Percentiles rank a stretch among this genome's conserved stretches.
phyloP scores from a whole-genome alignment of 2,797 vertebrate genomes.

The Hemitrygon akajei region DNA sequence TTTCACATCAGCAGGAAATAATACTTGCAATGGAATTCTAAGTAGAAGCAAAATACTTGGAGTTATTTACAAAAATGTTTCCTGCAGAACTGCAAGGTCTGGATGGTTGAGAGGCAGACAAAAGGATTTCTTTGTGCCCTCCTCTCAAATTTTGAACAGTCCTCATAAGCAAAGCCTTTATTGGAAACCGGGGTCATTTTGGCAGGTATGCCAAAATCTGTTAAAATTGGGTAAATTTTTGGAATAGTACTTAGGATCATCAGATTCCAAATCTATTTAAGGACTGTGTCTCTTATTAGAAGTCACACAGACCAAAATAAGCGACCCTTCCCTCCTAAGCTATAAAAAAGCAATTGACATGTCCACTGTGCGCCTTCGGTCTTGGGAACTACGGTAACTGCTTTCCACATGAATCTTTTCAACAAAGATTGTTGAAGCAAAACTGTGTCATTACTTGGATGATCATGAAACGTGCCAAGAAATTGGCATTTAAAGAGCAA shows the following conservation, averaged over 20 bases:
- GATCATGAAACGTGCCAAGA: not conserved
- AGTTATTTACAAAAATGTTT: not conserved
- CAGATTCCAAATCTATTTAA: not conserved
- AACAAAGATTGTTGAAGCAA: not conserved
- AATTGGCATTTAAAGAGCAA: not conserved
- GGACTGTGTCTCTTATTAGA: not conserved
- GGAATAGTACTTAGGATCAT: not conserved
- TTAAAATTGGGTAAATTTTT: not conserved
- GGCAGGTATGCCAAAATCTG: not conserved
- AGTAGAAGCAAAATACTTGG: not conserved
- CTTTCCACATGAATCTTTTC: not conserved
- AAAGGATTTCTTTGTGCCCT: not conserved
- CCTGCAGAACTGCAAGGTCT: not conserved
- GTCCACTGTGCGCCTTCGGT: too few species aligned
- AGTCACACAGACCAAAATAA: not conserved
- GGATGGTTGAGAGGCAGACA: not conserved
- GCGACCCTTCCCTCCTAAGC: too few species aligned
- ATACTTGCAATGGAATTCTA: not conserved
- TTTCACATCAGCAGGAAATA: not conserved
- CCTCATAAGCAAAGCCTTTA: too few species aligned
- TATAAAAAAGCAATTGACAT: not conserved
- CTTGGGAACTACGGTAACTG: not conserved
- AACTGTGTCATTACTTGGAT: not conserved
- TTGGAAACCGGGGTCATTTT: not conserved
- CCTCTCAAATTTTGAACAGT: too few species aligned